Conservation (phyloP, 1,140 invertebrate genomes). For the Polyergus mexicanus region DNA sequence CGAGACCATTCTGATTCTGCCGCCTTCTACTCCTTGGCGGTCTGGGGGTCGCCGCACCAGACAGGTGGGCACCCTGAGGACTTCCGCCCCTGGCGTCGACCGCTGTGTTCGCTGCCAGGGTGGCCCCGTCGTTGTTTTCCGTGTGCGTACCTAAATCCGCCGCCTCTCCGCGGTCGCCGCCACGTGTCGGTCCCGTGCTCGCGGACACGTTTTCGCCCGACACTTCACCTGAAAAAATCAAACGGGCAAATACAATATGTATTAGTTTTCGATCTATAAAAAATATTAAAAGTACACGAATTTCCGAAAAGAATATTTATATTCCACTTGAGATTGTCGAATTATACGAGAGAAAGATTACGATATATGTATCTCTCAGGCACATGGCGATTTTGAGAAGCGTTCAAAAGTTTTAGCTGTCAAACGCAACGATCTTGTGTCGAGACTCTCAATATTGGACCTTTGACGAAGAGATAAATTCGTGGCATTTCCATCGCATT, state of each 20-base stretch:
- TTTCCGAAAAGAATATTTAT: neutral
- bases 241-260: no score
- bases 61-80: constrained; percentile 84
- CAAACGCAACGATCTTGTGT: neutral
- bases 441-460: neutral
- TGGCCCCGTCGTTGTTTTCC: constrained; percentile 84
- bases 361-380: neutral
- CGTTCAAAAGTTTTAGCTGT: neutral
- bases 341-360: neutral
- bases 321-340: neutral
- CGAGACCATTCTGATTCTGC: constrained; percentile 85
- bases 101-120: constrained; percentile 86
- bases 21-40: constrained; percentile 83
- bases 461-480: constrained; percentile 54
- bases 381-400: neutral
- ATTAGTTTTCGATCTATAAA: neutral
- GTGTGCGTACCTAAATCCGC: constrained; percentile 84
- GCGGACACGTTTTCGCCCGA: constrained; percentile 83
- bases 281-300: neutral
- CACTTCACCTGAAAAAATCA: constrained; percentile 82
- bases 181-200: constrained; percentile 79
- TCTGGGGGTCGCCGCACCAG: constrained; percentile 82
- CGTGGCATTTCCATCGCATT: neutral
- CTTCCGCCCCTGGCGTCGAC: constrained; percentile 85
- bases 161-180: constrained; percentile 84